Conservation (phyloP, 1,140 invertebrate genomes). For the Lepidostoma basale region DNA sequence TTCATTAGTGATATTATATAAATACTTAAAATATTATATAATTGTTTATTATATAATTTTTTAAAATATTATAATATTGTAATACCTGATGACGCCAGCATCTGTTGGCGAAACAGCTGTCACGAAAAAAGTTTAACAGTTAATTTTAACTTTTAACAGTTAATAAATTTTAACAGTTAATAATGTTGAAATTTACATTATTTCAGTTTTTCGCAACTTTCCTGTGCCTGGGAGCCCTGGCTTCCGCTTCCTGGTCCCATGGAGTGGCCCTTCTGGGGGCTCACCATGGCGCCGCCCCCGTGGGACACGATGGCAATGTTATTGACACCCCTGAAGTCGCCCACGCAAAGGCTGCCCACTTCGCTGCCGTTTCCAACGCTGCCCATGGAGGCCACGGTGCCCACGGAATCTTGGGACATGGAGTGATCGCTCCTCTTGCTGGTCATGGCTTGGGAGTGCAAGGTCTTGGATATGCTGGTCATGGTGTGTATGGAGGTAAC, state of each 20-base stretch:
- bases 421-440: not conserved
- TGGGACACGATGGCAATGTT: constrained; percentile 50
- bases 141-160: not conserved
- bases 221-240: constrained; percentile 38
- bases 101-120: too few species aligned
- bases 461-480: constrained; percentile 49
- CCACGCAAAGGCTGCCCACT: constrained; percentile 61
- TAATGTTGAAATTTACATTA: not conserved
- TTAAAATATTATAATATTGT: too few species aligned
- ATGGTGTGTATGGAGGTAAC: constrained; percentile 1
- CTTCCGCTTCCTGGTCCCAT: constrained; percentile 21
- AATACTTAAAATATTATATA: too few species aligned
- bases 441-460: not conserved
- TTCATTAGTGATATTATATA: too few species aligned
- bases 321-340: constrained; percentile 39
- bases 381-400: constrained; percentile 20
- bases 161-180: too few species aligned
- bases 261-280: constrained; percentile 6
- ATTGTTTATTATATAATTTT: too few species aligned
- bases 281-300: constrained; percentile 26
- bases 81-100: too few species aligned
- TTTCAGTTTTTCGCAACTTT: constrained; percentile 40
- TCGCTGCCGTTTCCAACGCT: constrained; percentile 50
- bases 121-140: too few species aligned
- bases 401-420: constrained; percentile 1